These are phyloP conservation scores for Drosophila sulfurigaster DNA, from an alignment of 1,140 invertebrate species.

Conservation along the genomic window DNA sequence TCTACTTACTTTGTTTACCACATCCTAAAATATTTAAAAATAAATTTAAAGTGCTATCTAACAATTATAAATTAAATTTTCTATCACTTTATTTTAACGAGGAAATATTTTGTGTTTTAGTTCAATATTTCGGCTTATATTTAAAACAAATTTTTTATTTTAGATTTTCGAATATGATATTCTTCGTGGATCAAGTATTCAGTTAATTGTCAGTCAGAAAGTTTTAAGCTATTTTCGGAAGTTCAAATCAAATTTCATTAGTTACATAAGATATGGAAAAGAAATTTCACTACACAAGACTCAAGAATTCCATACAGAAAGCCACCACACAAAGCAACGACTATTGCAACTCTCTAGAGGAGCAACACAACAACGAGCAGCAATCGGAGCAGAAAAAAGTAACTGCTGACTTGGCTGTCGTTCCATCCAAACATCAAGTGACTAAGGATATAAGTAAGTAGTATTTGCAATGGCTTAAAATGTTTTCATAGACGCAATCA, in stretches of 20 bases:
- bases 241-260: slow-evolving; percentile 22
- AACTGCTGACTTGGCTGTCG: background rate
- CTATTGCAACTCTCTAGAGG: background rate
- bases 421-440: background rate
- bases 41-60: too few species aligned
- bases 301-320: slow-evolving; percentile 4
- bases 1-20: too few species aligned
- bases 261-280: slow-evolving; percentile 50
- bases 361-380: background rate
- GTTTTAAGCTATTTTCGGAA: slow-evolving; percentile 8
- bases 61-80: too few species aligned
- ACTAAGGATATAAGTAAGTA: background rate
- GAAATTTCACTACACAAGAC: slow-evolving; percentile 39
- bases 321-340: background rate
- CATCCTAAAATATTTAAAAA: too few species aligned
- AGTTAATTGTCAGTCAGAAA: background rate
- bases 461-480: too few species aligned
- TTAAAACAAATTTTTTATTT: too few species aligned
- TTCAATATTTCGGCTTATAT: too few species aligned
- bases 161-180: too few species aligned
- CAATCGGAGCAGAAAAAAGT: background rate
- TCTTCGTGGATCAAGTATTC: background rate
- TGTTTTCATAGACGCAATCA: too few species aligned
- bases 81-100: too few species aligned
- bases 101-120: too few species aligned